phyloP scores from a whole-genome alignment of 2,888 invertebrate genomes.

The Onthophagus sagittarius region DNA sequence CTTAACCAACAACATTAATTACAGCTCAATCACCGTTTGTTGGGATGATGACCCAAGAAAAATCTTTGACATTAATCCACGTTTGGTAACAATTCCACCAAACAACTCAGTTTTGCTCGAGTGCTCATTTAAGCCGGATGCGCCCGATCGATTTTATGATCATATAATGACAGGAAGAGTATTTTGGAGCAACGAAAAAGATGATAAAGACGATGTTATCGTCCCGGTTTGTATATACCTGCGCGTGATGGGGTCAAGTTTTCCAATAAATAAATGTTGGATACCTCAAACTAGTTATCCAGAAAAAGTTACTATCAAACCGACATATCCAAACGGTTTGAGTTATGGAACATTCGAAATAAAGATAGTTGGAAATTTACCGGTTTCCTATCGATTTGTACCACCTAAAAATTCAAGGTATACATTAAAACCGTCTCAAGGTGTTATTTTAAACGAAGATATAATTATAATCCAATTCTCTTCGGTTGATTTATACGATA shows the following conservation, averaged over 20 bases:
- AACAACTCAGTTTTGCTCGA: slow-evolving; percentile 40
- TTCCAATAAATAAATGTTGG: slow-evolving; percentile 36
- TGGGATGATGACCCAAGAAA: slow-evolving; percentile 36
- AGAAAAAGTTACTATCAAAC: slow-evolving; percentile 34
- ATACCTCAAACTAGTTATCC: slow-evolving; percentile 36
- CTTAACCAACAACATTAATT: slow-evolving; percentile 34
- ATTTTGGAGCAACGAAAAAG: slow-evolving; percentile 32
- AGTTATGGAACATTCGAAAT: slow-evolving; percentile 46
- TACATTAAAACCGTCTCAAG: slow-evolving; percentile 48
- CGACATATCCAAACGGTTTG: slow-evolving; percentile 34
- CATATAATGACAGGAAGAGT: slow-evolving; percentile 39
- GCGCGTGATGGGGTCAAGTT: slow-evolving; percentile 36
- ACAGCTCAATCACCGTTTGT: slow-evolving; percentile 34
- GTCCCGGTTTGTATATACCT: slow-evolving; percentile 36
- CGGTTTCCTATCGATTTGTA: slow-evolving; percentile 47
- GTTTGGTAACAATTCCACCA: slow-evolving; percentile 32
- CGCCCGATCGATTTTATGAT: slow-evolving; percentile 36
- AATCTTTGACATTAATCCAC: slow-evolving; percentile 40
- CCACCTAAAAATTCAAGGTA: slow-evolving; percentile 46
- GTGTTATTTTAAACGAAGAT: slow-evolving; percentile 43
- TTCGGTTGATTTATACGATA: slow-evolving; percentile 35
- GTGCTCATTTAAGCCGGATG: slow-evolving; percentile 40
- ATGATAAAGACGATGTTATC: slow-evolving; percentile 14
- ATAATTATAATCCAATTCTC: slow-evolving; percentile 45
- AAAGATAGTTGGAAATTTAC: slow-evolving; percentile 42